Evolutionary conservation across 64 coral and sea anemone species (phyloP).

Genomic region (Stylophora pistillata): DNA sequence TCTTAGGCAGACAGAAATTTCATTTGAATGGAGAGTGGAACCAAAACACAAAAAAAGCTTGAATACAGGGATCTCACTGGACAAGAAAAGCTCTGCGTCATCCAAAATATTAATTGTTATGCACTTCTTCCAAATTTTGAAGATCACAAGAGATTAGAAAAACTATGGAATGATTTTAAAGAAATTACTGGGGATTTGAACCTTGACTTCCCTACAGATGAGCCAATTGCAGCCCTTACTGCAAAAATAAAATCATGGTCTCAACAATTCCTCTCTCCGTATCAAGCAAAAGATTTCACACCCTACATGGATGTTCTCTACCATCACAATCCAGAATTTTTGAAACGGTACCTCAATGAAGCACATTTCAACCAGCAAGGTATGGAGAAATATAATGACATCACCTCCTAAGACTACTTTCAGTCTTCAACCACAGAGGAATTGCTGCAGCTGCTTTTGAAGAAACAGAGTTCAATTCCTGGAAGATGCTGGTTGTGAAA

Average conservation of each 20-base stretch:
- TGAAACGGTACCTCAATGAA: constrained; percentile 20
- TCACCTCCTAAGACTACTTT: constrained; percentile 40
- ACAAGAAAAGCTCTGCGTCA: constrained; percentile 36
- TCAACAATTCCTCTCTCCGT: neutral
- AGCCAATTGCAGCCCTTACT: constrained; percentile 5
- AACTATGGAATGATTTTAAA: constrained; percentile 22
- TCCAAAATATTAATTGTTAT: constrained; percentile 36
- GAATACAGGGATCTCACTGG: constrained; percentile 43
- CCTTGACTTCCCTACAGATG: constrained; percentile 22
- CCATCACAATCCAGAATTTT: constrained; percentile 31
- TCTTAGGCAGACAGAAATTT: neutral
- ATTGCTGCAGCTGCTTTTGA: constrained; percentile 44
- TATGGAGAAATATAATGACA: constrained; percentile 57
- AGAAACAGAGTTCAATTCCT: constrained; percentile 37
- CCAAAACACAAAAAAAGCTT: constrained; percentile 7
- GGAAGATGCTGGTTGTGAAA: constrained; percentile 40
- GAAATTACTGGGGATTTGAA: constrained; percentile 44
- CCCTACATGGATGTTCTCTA: constrained; percentile 37
- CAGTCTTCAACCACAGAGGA: constrained; percentile 42
- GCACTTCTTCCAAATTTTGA: constrained; percentile 12
- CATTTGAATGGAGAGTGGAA: constrained; percentile 31
- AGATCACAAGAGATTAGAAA: neutral
- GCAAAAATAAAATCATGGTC: constrained; percentile 10
- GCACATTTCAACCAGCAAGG: constrained; percentile 38
- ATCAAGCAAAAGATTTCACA: constrained; percentile 41